phyloP scores from a whole-genome alignment of 2,888 invertebrate genomes.

The Cataglyphis cursor region DNA sequence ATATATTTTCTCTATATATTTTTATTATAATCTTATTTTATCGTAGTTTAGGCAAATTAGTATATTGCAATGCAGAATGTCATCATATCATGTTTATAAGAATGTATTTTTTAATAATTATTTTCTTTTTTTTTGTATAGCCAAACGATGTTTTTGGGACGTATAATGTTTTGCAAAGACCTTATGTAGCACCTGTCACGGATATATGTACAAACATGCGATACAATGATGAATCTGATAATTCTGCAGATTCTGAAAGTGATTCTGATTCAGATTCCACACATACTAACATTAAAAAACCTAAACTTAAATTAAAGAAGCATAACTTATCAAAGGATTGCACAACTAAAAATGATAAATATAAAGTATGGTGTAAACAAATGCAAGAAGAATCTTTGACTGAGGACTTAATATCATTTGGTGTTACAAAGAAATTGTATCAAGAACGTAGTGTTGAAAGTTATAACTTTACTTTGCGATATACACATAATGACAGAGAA shows the following conservation, averaged over 20 bases:
- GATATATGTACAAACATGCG: constrained; percentile 87
- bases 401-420: constrained; percentile 93
- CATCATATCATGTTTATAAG: neutral
- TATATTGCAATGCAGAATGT: neutral
- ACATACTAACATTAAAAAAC: constrained; percentile 88
- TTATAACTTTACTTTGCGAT: constrained; percentile 91
- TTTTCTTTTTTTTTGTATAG: constrained; percentile 67
- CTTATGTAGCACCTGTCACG: constrained; percentile 73
- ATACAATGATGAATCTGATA: constrained; percentile 89
- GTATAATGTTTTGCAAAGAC: constrained; percentile 84
- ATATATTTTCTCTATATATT: too few species aligned
- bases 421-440: constrained; percentile 91
- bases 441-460: constrained; percentile 91
- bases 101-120: neutral
- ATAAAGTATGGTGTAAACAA: constrained; percentile 92
- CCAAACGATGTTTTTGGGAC: constrained; percentile 81
- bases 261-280: constrained; percentile 88
- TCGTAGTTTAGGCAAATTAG: neutral
- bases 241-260: constrained; percentile 88
- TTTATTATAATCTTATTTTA: neutral
- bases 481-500: constrained; percentile 69
- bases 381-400: constrained; percentile 93
- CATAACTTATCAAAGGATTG: constrained; percentile 83
- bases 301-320: constrained; percentile 87
- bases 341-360: constrained; percentile 89